Base-by-base conservation (phyloP, 1,140 invertebrate genomes). In the Megalopta genalis region DNA sequence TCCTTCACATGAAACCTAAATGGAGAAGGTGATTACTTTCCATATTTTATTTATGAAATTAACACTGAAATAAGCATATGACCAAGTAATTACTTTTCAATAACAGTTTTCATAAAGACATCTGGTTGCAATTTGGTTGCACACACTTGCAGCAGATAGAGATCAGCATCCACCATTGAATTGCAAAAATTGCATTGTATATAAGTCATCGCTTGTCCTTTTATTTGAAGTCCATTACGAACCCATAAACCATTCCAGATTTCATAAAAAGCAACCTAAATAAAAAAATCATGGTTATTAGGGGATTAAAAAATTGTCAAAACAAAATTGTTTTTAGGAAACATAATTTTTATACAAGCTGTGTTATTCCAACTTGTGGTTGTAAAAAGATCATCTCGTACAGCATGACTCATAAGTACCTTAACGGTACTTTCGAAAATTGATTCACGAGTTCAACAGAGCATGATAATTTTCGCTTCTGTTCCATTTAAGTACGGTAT, bases 101-200 rank as follows among this genome's bases (percentile, higher is more conserved):
- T 95, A 37, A 98, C 95, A 78, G 96, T 97, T 82, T 96, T 95
- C 14, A 99, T 91, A 91, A 99, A 99, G 80, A 96, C 95, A 88
- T 98, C 96, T 6, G 97, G 95, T 75, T 96, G 96, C 76, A 99
- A 93, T 89, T 97, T 96, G 4, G 97, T 97, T 54, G 97, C 97
- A 93, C 98, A 98, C 25, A 99, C 95, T 95, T 98, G 98, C 72
- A 99, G 91, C 65, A 99, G 95, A 93, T 98, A 99, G 57, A 99
- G 94, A 94, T 99, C 98, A 87, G 98, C 97, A 93, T 99, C 98
- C 0, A 98, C 97, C 97, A 99, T 99, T 2, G 98, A 99, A 92
- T 99, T 99, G 93, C 98, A 99, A 93, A 99, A 99, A 93, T 99
- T 99, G 78, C 97, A 98, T 91, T 99, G 98, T 83, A 99, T 98